A percentile compares a stretch with the other conserved stretches of the same genome.
These are phyloP conservation scores for Trogon melanurus DNA, from an alignment of 2,113 vertebrate species.

Conservation along the genomic window DNA sequence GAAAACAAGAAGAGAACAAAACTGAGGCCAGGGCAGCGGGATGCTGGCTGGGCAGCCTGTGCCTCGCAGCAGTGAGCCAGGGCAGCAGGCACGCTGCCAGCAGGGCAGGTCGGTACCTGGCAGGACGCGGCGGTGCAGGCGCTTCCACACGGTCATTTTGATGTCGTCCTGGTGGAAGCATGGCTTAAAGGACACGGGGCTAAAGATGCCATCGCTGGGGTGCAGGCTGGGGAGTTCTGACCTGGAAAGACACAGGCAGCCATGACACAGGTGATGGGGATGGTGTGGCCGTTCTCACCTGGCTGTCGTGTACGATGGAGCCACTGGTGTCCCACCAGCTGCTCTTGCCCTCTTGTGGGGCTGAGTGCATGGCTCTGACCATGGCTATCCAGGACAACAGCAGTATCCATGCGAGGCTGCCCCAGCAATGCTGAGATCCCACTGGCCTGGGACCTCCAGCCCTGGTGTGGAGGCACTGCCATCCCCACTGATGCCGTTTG, in stretches of 20 bases:
- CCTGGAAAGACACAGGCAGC: constrained; percentile 3
- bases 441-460: neutral
- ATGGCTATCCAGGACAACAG: neutral
- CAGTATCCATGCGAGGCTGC: neutral
- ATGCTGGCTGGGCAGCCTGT: neutral
- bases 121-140: constrained; percentile 81
- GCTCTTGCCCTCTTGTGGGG: neutral
- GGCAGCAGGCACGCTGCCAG: neutral
- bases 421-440: neutral
- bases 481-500: neutral
- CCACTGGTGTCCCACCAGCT: neutral
- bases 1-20: neutral
- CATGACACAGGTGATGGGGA: fast-evolving
- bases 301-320: neutral
- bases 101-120: constrained; percentile 67
- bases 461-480: neutral
- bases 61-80: fast-evolving
- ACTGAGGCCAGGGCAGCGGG: fast-evolving
- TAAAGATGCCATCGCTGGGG: constrained; percentile 72
- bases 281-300: neutral
- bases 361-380: neutral
- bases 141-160: constrained; percentile 86
- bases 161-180: constrained; percentile 85
- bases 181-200: constrained; percentile 81
- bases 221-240: constrained; percentile 73